Evolutionary conservation across 92 coral and sea anemone genomes (phyloP).

Genomic region (Phenganax marumi): DNA sequence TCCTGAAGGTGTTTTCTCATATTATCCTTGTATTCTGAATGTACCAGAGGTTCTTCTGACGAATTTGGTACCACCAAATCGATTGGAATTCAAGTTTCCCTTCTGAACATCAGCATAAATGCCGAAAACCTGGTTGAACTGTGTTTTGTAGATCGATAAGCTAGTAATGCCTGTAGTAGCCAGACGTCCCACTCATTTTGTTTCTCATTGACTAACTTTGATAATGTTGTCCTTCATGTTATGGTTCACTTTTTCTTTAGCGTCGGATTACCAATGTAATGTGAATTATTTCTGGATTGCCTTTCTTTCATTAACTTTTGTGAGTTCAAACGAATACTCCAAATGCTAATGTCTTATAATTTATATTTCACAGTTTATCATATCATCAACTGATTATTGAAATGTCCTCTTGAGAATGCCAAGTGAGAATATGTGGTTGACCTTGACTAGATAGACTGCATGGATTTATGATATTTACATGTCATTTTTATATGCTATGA

Average conservation of each 20-base stretch:
- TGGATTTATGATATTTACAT: too few species aligned
- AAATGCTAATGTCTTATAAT: too few species aligned
- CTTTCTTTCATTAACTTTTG: too few species aligned
- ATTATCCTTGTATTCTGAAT: not conserved
- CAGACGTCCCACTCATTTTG: slow-evolving; percentile 20
- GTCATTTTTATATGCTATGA: too few species aligned
- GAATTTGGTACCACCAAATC: not conserved
- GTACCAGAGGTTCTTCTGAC: not conserved
- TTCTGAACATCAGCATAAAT: slow-evolving; percentile 12
- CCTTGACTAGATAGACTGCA: too few species aligned
- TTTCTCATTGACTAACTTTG: slow-evolving; percentile 14
- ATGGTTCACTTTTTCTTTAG: slow-evolving; percentile 48
- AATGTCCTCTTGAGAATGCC: too few species aligned
- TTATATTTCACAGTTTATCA: too few species aligned
- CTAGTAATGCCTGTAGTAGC: slow-evolving; percentile 7
- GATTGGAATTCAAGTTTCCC: slow-evolving; percentile 6
- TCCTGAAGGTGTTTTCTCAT: slow-evolving; percentile 2
- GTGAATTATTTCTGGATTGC: too few species aligned
- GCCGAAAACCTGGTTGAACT: slow-evolving; percentile 27
- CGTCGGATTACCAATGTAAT: too few species aligned
- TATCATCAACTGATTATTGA: too few species aligned
- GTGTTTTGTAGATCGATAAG: slow-evolving; percentile 17
- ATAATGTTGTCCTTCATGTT: slow-evolving; percentile 28
- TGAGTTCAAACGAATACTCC: too few species aligned
- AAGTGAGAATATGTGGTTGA: too few species aligned